Conservation (phyloP, 2,113 vertebrate genomes). For the Hypocryptadius cinnamomeus region DNA sequence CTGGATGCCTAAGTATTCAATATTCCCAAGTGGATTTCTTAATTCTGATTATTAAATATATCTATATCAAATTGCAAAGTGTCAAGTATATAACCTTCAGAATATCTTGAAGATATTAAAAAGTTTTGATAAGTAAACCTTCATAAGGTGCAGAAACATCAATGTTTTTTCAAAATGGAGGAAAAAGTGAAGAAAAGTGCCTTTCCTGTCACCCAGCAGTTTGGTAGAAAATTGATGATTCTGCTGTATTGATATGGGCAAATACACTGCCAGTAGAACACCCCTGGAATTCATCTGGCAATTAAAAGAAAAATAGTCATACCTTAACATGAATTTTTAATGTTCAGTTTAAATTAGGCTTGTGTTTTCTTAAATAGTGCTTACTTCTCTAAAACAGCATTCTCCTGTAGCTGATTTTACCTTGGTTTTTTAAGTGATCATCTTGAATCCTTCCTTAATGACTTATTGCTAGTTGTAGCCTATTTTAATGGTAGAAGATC, state of each 20-base stretch:
- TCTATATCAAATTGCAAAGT: neutral
- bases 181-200: neutral
- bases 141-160: neutral
- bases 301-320: neutral
- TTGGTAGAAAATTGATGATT: neutral
- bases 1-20: neutral
- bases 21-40: neutral
- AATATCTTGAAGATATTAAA: neutral
- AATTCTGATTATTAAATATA: neutral
- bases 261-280: neutral
- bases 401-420: neutral
- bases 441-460: neutral
- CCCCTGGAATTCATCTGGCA: neutral
- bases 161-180: neutral
- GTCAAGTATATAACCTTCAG: neutral
- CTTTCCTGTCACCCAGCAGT: neutral
- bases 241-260: neutral
- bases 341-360: neutral
- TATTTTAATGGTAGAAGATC: neutral
- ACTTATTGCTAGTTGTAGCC: neutral
- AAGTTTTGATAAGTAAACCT: neutral
- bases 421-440: neutral
- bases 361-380: neutral
- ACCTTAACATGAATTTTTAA: neutral
- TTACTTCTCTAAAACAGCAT: neutral